Base-by-base conservation (phyloP, 2,113 vertebrate genomes). In the Ptychochromis oligacanthus region DNA sequence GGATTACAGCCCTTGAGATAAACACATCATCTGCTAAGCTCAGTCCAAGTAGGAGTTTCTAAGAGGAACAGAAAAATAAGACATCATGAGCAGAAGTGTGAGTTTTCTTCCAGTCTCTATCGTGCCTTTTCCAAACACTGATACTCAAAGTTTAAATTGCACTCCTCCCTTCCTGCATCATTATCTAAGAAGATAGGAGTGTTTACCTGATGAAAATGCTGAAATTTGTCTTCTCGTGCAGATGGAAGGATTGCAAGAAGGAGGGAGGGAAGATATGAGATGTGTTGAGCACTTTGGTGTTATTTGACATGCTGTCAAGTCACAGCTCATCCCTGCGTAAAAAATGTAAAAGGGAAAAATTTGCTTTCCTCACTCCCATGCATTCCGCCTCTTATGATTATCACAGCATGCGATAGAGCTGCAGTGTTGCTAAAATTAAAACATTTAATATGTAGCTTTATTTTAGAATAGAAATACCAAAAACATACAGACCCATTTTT, bases 291-390 rank as follows among this genome's bases (percentile, higher is more conserved):
- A 36, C 77, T 77, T 80, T 84, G 55, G 57, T 56, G 58, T 72
- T 59, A 65, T 89, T 82, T 88, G 82, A 92, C 85, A 72, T 11
- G 1, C 54, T 85, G 83, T 90, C 87, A 88, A 91, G 82, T 28
- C 87, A 74, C 64, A 81, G 36, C 64, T 83, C 46, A 79, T 60
- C 28, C 34, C 74, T 22, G 55, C 17, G 24, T 80, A 6, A 58
- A 75, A 87, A 82, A 81, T 54, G 40, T 34, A 57, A 86, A 38
- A 65, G 43, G 76, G 55, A 80, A 90, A 82, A 18, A 83, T 46
- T 3, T 49, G 24, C 24, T 46, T 74, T 55, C 7, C 36, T 81
- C 40, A 60, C 89, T 88, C 85, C 85, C 82, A 17, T 60, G 61
- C 57, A 89, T 87, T 89, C 85, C 79, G 1, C 54, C 6, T 76